phyloP scores from a whole-genome alignment of 2,888 invertebrate genomes.

The Lottia gigantea region DNA sequence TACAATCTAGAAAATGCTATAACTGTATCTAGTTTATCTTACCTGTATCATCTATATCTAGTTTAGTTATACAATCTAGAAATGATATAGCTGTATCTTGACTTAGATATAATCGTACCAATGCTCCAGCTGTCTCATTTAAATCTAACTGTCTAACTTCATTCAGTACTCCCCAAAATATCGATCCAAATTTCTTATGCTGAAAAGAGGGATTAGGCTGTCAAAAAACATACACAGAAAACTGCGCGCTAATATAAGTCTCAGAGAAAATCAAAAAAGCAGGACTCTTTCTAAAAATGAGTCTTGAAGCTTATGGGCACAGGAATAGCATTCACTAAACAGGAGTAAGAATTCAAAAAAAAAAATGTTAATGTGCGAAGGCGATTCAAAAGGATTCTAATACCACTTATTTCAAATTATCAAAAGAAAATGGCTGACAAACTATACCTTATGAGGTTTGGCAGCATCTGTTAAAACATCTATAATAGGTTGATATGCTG shows the following conservation, averaged over 20 bases:
- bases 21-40: conserved; percentile 29
- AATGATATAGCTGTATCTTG: conserved; percentile 43
- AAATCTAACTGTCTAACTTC: conserved; percentile 47
- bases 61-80: conserved; percentile 40
- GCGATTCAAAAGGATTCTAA: too few species aligned
- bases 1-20: conserved; percentile 41
- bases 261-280: too few species aligned
- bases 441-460: conserved; percentile 31
- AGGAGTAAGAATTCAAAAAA: too few species aligned
- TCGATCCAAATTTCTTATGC: conserved; percentile 27
- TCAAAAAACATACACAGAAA: too few species aligned
- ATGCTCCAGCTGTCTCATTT: conserved; percentile 42
- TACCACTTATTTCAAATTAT: too few species aligned
- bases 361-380: too few species aligned
- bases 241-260: too few species aligned
- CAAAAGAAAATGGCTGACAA: too few species aligned
- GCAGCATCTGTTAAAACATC: conserved; percentile 43
- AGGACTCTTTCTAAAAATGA: too few species aligned
- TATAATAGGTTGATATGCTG: conserved; percentile 44
- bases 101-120: conserved; percentile 48
- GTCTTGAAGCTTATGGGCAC: too few species aligned
- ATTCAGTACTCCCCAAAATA: conserved; percentile 38
- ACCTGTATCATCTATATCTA: conserved; percentile 47
- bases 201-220: conserved; percentile 14
- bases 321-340: too few species aligned